phyloP scores from a whole-genome alignment of 2,113 vertebrate genomes.

The Notechis scutatus region DNA sequence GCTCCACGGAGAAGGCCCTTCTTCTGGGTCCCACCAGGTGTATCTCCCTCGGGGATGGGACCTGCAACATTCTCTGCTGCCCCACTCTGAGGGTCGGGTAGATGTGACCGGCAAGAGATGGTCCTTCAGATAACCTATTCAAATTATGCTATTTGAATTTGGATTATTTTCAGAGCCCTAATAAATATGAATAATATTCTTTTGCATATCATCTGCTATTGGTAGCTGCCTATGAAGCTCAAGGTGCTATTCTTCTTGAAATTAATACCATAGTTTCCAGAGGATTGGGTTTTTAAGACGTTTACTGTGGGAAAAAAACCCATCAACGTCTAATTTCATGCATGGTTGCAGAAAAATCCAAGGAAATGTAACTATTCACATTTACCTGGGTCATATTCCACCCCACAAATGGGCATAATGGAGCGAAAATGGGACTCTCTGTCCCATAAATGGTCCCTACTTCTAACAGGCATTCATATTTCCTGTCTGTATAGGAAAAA shows the following conservation, averaged over 20 bases:
- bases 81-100: no score
- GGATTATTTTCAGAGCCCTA: not conserved
- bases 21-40: no score
- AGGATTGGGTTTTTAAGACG: not conserved
- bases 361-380: rapidly evolving
- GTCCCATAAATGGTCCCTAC: not conserved
- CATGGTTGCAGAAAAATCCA: not conserved
- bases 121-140: no score
- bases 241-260: not conserved
- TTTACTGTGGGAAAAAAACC: rapidly evolving
- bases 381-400: not conserved
- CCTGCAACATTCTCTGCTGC: no score
- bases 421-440: not conserved
- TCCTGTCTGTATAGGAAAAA: not conserved
- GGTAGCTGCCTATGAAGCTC: not conserved
- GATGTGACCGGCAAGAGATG: no score
- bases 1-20: no score
- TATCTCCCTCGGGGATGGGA: no score
- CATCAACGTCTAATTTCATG: rapidly evolving
- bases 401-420: not conserved
- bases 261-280: rapidly evolving
- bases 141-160: not conserved
- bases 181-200: rapidly evolving
- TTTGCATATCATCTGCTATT: not conserved
- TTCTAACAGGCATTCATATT: not conserved